A percentile compares a stretch with the other conserved stretches of the same genome.
Evolutionary conservation across 2,888 invertebrate species (phyloP).

Genomic region (Machimus rusticus): DNA sequence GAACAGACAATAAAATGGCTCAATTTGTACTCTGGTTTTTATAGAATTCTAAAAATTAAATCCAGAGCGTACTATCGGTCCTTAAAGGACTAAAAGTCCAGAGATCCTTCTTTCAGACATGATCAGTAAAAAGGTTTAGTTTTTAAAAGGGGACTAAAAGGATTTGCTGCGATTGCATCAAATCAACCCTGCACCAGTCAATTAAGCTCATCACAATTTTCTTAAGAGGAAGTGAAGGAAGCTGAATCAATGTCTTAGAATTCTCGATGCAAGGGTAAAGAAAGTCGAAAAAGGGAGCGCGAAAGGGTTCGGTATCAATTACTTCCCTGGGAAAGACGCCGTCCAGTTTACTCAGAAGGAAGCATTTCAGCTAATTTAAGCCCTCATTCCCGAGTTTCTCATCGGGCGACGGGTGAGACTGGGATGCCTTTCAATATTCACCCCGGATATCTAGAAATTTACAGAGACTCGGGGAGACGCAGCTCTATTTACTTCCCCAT

Average conservation of each 20-base stretch:
- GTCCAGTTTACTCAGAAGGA: not conserved
- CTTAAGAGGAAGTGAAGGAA: not conserved
- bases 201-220: not conserved
- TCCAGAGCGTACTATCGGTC: too few species aligned
- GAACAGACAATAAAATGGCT: too few species aligned
- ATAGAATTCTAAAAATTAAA: too few species aligned
- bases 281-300: not conserved
- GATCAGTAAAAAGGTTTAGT: not conserved
- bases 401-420: not conserved
- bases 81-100: not conserved
- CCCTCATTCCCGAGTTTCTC: not conserved
- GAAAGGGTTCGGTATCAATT: not conserved
- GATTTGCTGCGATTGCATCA: not conserved
- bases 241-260: not conserved
- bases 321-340: not conserved
- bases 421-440: not conserved
- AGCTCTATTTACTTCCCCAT: not conserved
- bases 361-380: not conserved
- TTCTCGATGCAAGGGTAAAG: not conserved
- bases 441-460: not conserved
- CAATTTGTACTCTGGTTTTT: too few species aligned
- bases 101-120: not conserved
- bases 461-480: not conserved
- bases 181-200: not conserved
- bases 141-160: not conserved